These are phyloP conservation scores for Aselliscus stoliczkanus DNA, from an alignment of 2,797 vertebrate genomes.

Conservation along the genomic window DNA sequence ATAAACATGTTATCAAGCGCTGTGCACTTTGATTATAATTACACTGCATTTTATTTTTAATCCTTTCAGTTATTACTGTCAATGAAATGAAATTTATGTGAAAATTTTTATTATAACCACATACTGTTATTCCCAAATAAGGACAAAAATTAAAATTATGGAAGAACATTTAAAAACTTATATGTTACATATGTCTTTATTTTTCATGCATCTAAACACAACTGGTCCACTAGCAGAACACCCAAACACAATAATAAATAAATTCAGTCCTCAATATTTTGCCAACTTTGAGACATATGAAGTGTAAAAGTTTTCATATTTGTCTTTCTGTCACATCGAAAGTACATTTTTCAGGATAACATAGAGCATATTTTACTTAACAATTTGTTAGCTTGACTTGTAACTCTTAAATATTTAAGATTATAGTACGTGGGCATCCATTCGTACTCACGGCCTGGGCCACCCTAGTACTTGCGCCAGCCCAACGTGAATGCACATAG, in stretches of 20 bases:
- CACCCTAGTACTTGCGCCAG: neutral
- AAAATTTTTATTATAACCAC: neutral
- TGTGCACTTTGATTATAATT: neutral
- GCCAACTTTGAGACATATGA: neutral
- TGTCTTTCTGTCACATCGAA: neutral
- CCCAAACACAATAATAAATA: neutral
- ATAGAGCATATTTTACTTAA: neutral
- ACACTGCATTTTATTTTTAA: neutral
- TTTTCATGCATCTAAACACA: neutral
- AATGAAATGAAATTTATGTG: neutral
- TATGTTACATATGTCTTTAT: neutral
- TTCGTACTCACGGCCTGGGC: no score
- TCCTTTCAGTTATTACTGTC: neutral
- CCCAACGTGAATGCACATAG: neutral
- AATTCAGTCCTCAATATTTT: neutral
- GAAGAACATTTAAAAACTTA: neutral
- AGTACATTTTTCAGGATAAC: neutral
- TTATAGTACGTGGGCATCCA: no score
- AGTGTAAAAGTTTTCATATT: neutral
- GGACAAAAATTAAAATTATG: neutral
- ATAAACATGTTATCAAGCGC: neutral
- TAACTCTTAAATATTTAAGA: neutral
- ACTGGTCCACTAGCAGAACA: neutral
- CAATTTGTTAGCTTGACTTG: neutral
- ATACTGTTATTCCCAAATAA: neutral